Evolutionary conservation across 2,888 invertebrate species (phyloP).

Genomic region (Drosophila hamatofila): DNA sequence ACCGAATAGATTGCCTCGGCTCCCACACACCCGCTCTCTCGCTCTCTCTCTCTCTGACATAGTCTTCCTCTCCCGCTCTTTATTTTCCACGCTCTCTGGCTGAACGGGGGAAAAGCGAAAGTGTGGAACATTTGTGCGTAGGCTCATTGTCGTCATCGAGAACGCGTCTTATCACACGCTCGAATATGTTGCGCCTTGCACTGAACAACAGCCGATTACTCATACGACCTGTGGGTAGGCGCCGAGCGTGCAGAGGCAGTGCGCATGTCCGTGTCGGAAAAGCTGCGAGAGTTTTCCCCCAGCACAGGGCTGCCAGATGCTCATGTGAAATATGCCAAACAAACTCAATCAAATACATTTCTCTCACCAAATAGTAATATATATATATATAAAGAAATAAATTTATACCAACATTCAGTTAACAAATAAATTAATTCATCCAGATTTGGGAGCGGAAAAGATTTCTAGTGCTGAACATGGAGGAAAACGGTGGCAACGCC

Average conservation of each 20-base stretch:
- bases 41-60: not conserved
- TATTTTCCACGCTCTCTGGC: not conserved
- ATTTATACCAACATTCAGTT: not conserved
- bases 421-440: not conserved
- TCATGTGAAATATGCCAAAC: slow-evolving; percentile 20
- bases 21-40: slow-evolving; percentile 33
- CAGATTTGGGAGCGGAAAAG: not conserved
- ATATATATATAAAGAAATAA: not conserved
- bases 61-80: slow-evolving; percentile 1
- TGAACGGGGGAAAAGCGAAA: slow-evolving; percentile 53
- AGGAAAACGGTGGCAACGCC: slow-evolving; percentile 63
- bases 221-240: slow-evolving; percentile 73
- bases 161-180: slow-evolving; percentile 72
- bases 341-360: not conserved
- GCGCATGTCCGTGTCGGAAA: slow-evolving; percentile 61
- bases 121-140: slow-evolving; percentile 46
- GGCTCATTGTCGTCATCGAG: slow-evolving; percentile 45
- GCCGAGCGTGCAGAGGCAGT: slow-evolving; percentile 7
- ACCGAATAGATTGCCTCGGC: slow-evolving; percentile 32
- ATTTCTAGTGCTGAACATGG: slow-evolving; percentile 31
- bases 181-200: slow-evolving; percentile 72
- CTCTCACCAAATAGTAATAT: not conserved
- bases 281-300: slow-evolving; percentile 62
- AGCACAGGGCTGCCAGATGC: slow-evolving; percentile 63
- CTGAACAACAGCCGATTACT: slow-evolving; percentile 40